Base-by-base conservation (phyloP, 2,113 vertebrate genomes). In the Scomber colias region DNA sequence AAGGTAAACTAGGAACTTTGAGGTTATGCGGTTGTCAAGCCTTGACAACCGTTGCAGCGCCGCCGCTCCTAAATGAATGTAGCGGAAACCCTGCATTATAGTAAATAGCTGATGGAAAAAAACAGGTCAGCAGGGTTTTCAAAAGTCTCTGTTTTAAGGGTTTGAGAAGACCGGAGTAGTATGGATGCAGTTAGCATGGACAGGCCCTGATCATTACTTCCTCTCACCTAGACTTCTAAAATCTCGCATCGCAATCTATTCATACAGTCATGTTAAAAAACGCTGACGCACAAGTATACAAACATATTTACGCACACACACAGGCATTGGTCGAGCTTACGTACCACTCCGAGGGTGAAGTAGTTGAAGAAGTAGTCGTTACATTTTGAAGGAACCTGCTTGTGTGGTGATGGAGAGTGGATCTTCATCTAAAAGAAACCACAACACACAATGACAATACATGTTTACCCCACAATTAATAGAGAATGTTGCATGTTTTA, bases 321-420 rank as follows among this genome's bases (percentile, higher is more conserved):
- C 12, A 59, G 21, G 27, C 2, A 6, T 0, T 1, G 0, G 55
- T 16, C 1, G 16, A n/a, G 30, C 11, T 24, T 4, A 97, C 98
- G 90, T 94, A 99, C 98, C 97, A 99, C 96, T 91, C 98, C 98
- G 1, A 99, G 96, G 16, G 97, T 98, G 94, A 98, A 99, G 87
- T 98, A 99, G 93, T 99, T 99, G 95, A 98, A 99, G 95, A 97
- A 99, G 96, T 98, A 99, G 96, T 99, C 98, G 81, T 99, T 99
- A 95, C 98, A 99, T 95, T 99, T 99, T 3, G 98, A 98, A 46
- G 97, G 97, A 83, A 99, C 98, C 91, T 99, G 97, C 90, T 99
- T 99, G 93, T 99, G 97, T 82, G 98, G 98, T 0, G 98, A 99
- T 59, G 98, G 98, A 24, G 98, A 99, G 89, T 99, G 98, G 87